A percentile compares a stretch with the other conserved stretches of the same genome.
Evolutionary conservation across 2,797 vertebrate species (phyloP).

Genomic region (Lindbergichthys nudifrons): DNA sequence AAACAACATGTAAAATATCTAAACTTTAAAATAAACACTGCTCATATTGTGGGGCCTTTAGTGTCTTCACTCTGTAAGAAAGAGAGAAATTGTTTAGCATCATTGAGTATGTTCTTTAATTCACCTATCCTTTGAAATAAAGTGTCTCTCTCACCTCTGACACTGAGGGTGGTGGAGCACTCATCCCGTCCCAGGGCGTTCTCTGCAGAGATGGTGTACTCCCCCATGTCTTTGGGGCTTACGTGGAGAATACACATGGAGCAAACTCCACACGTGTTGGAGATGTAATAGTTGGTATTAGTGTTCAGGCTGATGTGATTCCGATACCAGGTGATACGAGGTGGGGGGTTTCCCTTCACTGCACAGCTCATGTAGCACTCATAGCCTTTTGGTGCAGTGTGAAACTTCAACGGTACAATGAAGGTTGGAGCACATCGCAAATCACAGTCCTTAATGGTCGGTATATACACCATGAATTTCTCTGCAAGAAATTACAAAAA

Average conservation of each 20-base stretch:
- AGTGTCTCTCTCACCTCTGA: conserved; percentile 83
- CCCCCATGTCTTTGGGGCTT: conserved; percentile 82
- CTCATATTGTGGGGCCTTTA: neutral
- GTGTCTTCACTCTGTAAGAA: conserved; percentile 68
- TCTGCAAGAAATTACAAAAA: conserved; percentile 72
- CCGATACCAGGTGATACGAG: conserved; percentile 89
- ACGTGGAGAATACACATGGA: conserved; percentile 86
- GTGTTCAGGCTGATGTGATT: conserved; percentile 84
- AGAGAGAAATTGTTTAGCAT: conserved; percentile 11
- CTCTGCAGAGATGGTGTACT: conserved; percentile 85
- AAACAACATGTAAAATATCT: neutral
- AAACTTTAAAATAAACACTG: neutral
- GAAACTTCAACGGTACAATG: conserved; percentile 86
- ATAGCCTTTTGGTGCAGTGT: conserved; percentile 86
- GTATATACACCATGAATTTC: conserved; percentile 71
- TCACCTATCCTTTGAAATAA: neutral
- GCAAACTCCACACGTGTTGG: conserved; percentile 88
- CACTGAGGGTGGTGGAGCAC: conserved; percentile 84
- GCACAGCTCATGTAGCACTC: conserved; percentile 93
- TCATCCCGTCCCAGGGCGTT: conserved; percentile 83
- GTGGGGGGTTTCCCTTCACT: conserved; percentile 86
- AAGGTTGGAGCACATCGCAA: conserved; percentile 84
- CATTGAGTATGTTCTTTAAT: neutral
- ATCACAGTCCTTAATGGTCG: conserved; percentile 72
- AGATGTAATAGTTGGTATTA: conserved; percentile 84